Evolutionary conservation across 2,113 vertebrate species (phyloP), one percentile per base, ranked within the genome.

Genomic region (Triplophysa tibetana): DNA sequence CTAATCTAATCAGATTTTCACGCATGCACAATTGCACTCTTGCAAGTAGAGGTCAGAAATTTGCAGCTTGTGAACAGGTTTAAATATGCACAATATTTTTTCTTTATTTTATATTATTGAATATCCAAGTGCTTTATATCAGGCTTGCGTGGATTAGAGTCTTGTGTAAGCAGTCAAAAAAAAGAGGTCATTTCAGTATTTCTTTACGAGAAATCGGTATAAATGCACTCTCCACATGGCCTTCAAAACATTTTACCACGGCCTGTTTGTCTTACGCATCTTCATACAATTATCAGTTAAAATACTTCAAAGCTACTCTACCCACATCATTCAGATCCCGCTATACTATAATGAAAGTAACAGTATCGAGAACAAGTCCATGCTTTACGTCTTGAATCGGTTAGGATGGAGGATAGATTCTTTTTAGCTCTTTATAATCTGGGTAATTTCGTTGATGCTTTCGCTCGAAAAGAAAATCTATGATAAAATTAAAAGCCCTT

Each of bases 401-500:
- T 50, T 50, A 16, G 33, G 33, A 52, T 10, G 67, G 29, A 50
- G 26, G 1, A 21, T 14, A 23, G 65, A 67, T 67, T 19, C 7
- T 56, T 56, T 67, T 23, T 16, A 58, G 70, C 54, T 73, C 26
- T 73, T 56, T 26, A 29, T 43, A 75, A 75, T 63, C 19, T 9
- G 8, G 14, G 19, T 38, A 56, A 58, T 14, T 6, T 21, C 24
- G 5, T 52, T 50, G 21, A 70, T 12, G 50, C 69, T 56, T 33
- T 54, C 38, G 69, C 6, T 33, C 0, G 38, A 17, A 68, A 75
- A 16, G 62, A 54, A 58, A 50, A 65, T 52, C 11, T n/a, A 65
- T 77, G 45, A 58, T 60, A 63, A 85, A 85, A 82, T 82, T 26
- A 85, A 85, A 85, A 85, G 83, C 83, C 83, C 83, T 85, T 85